Base-by-base conservation (phyloP, 2,888 invertebrate genomes). In the Pandemis cinnamomeana region DNA sequence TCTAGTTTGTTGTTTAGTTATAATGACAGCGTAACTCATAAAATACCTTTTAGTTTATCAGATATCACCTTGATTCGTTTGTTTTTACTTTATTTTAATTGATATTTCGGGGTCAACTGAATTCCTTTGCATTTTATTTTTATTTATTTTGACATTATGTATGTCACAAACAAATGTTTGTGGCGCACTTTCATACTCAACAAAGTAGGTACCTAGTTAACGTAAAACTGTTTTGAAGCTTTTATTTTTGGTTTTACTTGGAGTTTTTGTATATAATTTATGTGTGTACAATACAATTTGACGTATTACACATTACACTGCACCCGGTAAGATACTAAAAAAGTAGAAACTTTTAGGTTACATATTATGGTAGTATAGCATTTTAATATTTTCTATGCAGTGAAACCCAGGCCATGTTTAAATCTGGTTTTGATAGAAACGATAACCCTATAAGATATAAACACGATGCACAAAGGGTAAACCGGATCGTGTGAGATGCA, bases 401-500 rank as follows among this genome's bases (percentile, higher is more conserved):
- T 13, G 0, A 13, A 13, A 48, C 48, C n/a, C 6, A n/a, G 58
- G 27, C 27, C 11, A 53, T 44, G 36, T 64, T 64, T 1, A 20
- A 69, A 66, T 70, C 64, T 42, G 48, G 51, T 53, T 73, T 64
- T 20, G 51, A 51, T 58, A 44, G 69, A 44, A 42, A 66, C 53
- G 46, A 68, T 61, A 70, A 71, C 66, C 71, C 67, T 74, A 74
- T 36, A 71, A 58, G 60, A 63, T 64, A 63, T 71, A 71, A 71
- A 75, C 75, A 71, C 51, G 64, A 71, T 68, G 71, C 71, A 72
- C 75, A 79, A 75, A 75, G 79, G 78, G 71, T 74, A 82, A 85
- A 84, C 82, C 82, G 80, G 79, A 80, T 83, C 78, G 83, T 84
- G 83, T 85, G 82, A 79, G 80, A 80, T 81, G 79, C 77, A 78